phyloP scores from a whole-genome alignment of 37 sponge, comb jelly and placozoan genomes.

The Halichondria panicea region DNA sequence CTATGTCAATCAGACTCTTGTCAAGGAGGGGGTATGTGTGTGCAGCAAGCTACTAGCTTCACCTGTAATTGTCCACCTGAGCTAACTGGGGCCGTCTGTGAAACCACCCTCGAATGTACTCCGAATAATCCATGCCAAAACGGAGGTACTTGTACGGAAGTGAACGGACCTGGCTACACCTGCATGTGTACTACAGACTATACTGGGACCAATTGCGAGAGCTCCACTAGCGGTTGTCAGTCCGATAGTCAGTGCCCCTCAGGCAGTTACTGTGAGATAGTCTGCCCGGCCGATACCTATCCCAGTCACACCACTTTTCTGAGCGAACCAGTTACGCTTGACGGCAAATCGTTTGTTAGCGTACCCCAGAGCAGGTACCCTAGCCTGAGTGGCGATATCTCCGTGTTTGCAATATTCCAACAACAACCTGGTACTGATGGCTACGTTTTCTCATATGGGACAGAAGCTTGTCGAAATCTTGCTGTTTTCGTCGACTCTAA shows the following conservation, averaged over 20 bases:
- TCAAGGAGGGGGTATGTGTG: slow-evolving; percentile 39
- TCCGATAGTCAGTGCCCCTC: slow-evolving; percentile 26
- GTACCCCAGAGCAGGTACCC: slow-evolving; percentile 45
- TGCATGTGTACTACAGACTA: slow-evolving; percentile 46
- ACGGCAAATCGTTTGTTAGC: slow-evolving; percentile 36
- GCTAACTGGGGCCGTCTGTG: slow-evolving; percentile 47
- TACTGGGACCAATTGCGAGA: slow-evolving; percentile 46
- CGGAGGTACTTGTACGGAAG: slow-evolving; percentile 58
- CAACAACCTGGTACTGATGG: slow-evolving; percentile 58
- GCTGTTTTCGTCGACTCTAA: slow-evolving; percentile 48
- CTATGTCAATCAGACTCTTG: slow-evolving; percentile 4
- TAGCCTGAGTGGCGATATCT: slow-evolving; percentile 18
- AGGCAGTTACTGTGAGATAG: slow-evolving; percentile 28
- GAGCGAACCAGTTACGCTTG: slow-evolving; percentile 18
- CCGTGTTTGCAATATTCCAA: slow-evolving; percentile 53
- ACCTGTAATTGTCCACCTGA: slow-evolving; percentile 43
- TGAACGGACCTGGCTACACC: slow-evolving; percentile 18
- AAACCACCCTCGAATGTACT: slow-evolving; percentile 29
- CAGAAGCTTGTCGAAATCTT: slow-evolving; percentile 37
- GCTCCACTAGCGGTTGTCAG: not conserved
- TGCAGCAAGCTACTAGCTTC: slow-evolving; percentile 3
- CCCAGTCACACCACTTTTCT: slow-evolving; percentile 45
- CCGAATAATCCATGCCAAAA: slow-evolving; percentile 34
- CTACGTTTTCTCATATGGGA: slow-evolving; percentile 66
- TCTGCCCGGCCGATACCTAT: slow-evolving; percentile 52